Evolutionary conservation across 2,797 vertebrate species (phyloP).

Genomic region (Cynopterus sphinx): DNA sequence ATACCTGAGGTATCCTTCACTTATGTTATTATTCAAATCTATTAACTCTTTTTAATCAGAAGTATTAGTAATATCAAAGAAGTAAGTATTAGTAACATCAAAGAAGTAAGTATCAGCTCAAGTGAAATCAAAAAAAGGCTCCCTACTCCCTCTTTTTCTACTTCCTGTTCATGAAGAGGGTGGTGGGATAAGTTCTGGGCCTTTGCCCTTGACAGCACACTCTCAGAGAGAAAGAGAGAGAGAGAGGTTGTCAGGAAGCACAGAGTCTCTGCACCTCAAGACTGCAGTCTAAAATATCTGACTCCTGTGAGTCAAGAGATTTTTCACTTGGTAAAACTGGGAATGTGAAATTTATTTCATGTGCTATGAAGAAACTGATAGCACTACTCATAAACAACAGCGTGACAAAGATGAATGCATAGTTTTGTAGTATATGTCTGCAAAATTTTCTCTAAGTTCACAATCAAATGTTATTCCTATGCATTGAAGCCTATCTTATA

Average conservation of each 20-base stretch:
- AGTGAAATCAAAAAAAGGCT: conserved; percentile 16
- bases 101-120: not conserved
- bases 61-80: conserved; percentile 48
- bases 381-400: not conserved
- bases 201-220: conserved; percentile 25
- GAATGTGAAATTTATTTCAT: conserved; percentile 50
- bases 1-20: not conserved
- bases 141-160: conserved; percentile 9
- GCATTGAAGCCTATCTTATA: not conserved
- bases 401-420: not conserved
- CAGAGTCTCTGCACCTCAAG: not conserved
- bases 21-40: conserved; percentile 61
- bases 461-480: not conserved
- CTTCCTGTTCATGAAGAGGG: not conserved
- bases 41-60: conserved; percentile 36
- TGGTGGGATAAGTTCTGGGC: not conserved
- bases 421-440: not conserved
- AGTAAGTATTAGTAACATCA: not conserved
- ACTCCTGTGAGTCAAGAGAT: conserved; percentile 47
- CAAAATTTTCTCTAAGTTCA: conserved; percentile 33
- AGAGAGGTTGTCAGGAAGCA: not conserved
- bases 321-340: conserved; percentile 38
- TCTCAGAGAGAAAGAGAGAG: not conserved
- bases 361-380: conserved; percentile 38
- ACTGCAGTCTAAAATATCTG: conserved; percentile 41